Evolutionary conservation across 2,113 vertebrate genomes (phyloP).

Genomic region (Aythya baeri): DNA sequence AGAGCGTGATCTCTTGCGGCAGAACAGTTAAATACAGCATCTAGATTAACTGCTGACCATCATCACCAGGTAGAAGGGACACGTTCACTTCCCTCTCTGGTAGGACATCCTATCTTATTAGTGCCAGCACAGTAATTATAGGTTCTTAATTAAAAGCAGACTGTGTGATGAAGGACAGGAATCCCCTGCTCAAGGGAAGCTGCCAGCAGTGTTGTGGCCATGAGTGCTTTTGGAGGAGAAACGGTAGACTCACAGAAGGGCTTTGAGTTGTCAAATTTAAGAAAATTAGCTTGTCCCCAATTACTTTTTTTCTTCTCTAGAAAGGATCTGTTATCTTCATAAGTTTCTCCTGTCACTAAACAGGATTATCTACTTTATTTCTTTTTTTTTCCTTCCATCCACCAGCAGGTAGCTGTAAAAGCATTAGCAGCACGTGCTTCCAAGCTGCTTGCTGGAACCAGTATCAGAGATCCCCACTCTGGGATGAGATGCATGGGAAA

Average conservation of each 20-base stretch:
- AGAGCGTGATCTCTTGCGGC: neutral
- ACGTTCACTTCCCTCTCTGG: neutral
- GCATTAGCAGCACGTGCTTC: neutral
- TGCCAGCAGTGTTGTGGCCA: neutral
- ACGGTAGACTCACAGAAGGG: neutral
- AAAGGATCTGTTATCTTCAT: neutral
- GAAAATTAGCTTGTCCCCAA: neutral
- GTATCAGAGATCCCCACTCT: neutral
- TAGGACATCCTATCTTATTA: neutral
- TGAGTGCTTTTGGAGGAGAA: neutral
- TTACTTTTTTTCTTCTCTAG: neutral
- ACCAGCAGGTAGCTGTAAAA: neutral
- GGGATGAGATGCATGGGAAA: neutral
- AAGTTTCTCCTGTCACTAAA: neutral
- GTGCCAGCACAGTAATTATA: neutral
- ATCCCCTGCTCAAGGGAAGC: neutral
- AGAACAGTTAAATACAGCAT: neutral
- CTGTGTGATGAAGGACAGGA: neutral
- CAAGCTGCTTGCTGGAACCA: neutral
- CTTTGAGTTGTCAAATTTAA: neutral
- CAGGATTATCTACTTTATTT: neutral
- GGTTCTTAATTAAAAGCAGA: neutral
- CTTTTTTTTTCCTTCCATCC: neutral
- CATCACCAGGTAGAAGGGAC: neutral
- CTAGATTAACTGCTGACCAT: neutral